Evolutionary conservation across 2,888 invertebrate genomes (phyloP), one percentile per base, ranked within the genome.

Genomic region (Drosophila leonis): DNA sequence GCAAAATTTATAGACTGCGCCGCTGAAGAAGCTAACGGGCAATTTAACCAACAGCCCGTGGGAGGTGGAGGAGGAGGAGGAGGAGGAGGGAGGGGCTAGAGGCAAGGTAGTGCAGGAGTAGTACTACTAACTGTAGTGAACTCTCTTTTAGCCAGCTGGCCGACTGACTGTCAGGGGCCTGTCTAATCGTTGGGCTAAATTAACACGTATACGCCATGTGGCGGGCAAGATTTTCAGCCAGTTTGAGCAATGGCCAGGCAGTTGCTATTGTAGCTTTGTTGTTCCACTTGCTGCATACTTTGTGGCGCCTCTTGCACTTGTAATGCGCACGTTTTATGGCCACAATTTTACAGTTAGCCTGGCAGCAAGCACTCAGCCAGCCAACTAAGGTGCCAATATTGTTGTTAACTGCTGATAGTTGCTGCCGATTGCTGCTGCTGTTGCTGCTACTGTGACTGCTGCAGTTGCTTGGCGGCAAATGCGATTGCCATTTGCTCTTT

Each of bases 321-420:
- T 75, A 84, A 67, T 82, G 88, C 80, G 66, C 88, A 88, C 84
- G 84, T 84, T 88, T 84, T 88, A 88, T 88, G 80, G 80, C 80
- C 80, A 84, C 84, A 85, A 84, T 84, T 84, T 88, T 77, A 84
- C 88, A 88, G 86, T 79, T 82, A 88, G 83, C 79, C 83, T 76
- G 75, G 66, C 86, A 75, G 76, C 62, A 52, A 49, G 51, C 65
- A 60, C 61, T 20, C 77, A 66, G 51, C 37, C 60, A 60, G 60
- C 41, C 75, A 67, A 63, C 72, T 55, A 88, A 90, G 88, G 90
- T 86, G 86, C 90, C 86, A 86, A 86, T 90, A 90, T 88, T 90
- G 90, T 85, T 88, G 90, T 90, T 85, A 90, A 86, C 88, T 87
- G 83, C 89, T 86, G 83, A 83, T 89, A 83, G 89, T 88, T 84